Conservation (phyloP, 1,140 invertebrate species). For the Tetragnatha versicolor region DNA sequence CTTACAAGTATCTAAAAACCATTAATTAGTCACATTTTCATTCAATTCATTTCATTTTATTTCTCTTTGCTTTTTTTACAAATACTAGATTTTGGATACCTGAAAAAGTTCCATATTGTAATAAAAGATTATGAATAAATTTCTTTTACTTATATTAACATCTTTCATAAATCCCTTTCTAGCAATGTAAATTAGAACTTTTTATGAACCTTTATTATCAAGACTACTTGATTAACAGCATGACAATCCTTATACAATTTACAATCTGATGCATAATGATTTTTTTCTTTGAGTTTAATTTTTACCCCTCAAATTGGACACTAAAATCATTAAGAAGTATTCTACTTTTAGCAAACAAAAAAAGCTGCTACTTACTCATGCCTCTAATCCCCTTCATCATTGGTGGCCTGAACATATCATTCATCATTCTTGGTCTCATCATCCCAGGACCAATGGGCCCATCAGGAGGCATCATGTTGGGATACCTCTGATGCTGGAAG, state of each 20-base stretch:
- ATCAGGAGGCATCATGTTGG: not conserved
- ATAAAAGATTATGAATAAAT: no score
- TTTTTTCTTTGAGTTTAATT: not conserved
- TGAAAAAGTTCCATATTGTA: no score
- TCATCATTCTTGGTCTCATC: slow-evolving; percentile 42
- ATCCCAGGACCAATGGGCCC: not conserved
- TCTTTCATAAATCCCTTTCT: no score
- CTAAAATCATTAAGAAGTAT: not conserved
- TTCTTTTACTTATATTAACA: no score
- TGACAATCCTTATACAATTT: not conserved
- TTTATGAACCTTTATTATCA: not conserved
- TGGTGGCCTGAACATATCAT: slow-evolving; percentile 11
- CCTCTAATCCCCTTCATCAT: slow-evolving; percentile 19
- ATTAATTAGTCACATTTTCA: no score
- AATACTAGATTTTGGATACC: no score
- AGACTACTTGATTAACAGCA: not conserved
- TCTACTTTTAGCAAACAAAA: not conserved
- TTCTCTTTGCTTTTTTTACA: no score
- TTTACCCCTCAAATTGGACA: not conserved
- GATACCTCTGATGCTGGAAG: not conserved
- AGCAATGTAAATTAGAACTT: not conserved
- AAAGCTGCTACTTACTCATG: not conserved
- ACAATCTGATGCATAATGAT: not conserved
- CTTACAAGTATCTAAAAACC: no score
- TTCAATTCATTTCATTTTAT: no score